Evolutionary conservation across 2,888 invertebrate genomes (phyloP).

Genomic region (Lasioglossum figueresi): DNA sequence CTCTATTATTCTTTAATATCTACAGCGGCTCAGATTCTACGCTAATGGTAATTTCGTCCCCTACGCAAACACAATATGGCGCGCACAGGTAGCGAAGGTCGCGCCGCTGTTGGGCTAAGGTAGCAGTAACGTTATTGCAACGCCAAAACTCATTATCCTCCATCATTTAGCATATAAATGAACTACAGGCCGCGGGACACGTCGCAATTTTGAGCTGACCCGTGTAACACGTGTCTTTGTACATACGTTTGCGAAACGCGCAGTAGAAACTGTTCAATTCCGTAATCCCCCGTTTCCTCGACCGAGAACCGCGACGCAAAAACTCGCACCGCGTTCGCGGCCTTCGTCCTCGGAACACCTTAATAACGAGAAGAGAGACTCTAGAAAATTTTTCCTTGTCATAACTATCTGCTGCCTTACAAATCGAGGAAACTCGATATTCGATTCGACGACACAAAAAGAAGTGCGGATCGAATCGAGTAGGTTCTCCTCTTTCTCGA

Average conservation of each 20-base stretch:
- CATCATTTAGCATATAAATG: slow-evolving; percentile 18
- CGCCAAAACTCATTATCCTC: slow-evolving; percentile 8
- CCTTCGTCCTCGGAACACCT: background rate
- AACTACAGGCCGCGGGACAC: background rate
- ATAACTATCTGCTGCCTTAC: too few species aligned
- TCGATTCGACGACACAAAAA: too few species aligned
- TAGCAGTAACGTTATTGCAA: slow-evolving; percentile 6
- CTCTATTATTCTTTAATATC: background rate
- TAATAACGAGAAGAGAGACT: too few species aligned
- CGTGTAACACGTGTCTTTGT: background rate
- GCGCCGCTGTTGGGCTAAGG: background rate
- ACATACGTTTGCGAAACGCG: background rate
- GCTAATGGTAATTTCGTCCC: background rate
- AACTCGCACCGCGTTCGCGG: background rate
- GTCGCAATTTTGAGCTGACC: background rate
- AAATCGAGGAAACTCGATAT: too few species aligned
- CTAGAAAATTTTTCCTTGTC: too few species aligned
- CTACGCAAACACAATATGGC: slow-evolving; percentile 2
- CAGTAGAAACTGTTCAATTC: background rate
- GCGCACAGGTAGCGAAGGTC: slow-evolving; percentile 1
- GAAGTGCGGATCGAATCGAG: too few species aligned
- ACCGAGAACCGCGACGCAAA: background rate
- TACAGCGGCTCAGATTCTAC: background rate
- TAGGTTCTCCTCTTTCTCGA: too few species aligned
- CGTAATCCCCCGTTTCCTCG: background rate